Evolutionary conservation across 2,888 invertebrate genomes (phyloP), one percentile per base, ranked within the genome.

Genomic region (Clanis bilineata): DNA sequence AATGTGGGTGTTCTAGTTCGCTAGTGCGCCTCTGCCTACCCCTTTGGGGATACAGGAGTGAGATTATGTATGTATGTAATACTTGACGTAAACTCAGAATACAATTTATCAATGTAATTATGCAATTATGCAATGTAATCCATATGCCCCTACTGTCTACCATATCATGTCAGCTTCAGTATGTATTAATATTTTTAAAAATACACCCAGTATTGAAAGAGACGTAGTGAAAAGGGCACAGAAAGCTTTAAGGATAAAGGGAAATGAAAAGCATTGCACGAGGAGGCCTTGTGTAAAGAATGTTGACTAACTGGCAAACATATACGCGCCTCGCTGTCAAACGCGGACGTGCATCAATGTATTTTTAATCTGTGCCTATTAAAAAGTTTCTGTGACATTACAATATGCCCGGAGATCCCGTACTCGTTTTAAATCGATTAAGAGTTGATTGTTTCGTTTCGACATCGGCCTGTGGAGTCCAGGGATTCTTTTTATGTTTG

Each of bases 221-320:
- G 32, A 32, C 39, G 56, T 22, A 55, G 61, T 66, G 63, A 66
- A 66, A 66, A 62, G 64, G 62, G 62, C 57, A 56, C 56, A 56
- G 61, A 63, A 62, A 62, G 60, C 65, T 45, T 36, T 32, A 51
- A 23, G 62, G 51, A 62, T 62, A 62, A 58, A 62, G 58, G 57
- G 58, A 57, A 64, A 60, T 64, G 62, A 59, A 62, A 64, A 56
- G 62, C 57, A 58, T 61, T 59, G 51, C 62, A 41, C 28, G 45
- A 55, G 45, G 51, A 51, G 28, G 51, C 51, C 21, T 55, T 63
- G 39, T 59, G 59, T 32, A 61, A 61, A 63, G 58, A 61, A 51
- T 51, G 51, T 51, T 51, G 51, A 51, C 51, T 51, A 51, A 51
- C 32, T 18, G 32, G 28, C 32, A 51, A 32, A 32, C 51, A 32